These are phyloP conservation scores for Chionodraco myersi DNA, from an alignment of 2,113 vertebrate species.

Conservation along the genomic window DNA sequence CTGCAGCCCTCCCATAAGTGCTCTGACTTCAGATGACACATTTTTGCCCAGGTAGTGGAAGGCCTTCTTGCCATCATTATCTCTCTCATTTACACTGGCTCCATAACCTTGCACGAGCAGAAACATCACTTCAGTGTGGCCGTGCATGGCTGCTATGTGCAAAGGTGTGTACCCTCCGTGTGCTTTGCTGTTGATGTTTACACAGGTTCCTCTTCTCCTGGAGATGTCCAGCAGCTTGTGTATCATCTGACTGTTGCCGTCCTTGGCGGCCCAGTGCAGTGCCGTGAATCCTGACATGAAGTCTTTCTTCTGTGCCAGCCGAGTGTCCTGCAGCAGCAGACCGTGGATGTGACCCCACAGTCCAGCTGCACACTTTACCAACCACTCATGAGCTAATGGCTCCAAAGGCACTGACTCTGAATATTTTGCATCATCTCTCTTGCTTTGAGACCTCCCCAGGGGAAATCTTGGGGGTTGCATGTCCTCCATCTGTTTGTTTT, in stretches of 20 bases:
- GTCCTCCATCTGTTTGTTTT: constrained; percentile 59
- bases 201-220: constrained; percentile 66
- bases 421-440: constrained; percentile 75
- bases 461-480: constrained; percentile 53
- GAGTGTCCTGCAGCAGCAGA: constrained; percentile 86
- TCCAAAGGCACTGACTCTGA: constrained; percentile 85
- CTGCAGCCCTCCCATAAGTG: constrained; percentile 86
- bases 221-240: constrained; percentile 85
- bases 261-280: constrained; percentile 97
- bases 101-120: constrained; percentile 86
- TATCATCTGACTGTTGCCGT: constrained; percentile 87
- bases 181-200: constrained; percentile 88
- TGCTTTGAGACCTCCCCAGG: constrained; percentile 62
- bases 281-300: constrained; percentile 95
- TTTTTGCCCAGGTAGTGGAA: constrained; percentile 87
- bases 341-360: constrained; percentile 89
- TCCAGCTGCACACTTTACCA: constrained; percentile 87
- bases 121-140: constrained; percentile 82
- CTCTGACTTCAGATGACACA: constrained; percentile 78
- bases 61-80: constrained; percentile 92
- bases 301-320: constrained; percentile 86
- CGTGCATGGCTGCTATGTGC: constrained; percentile 93
- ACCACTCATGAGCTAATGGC: constrained; percentile 89
- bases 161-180: constrained; percentile 93
- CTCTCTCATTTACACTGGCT: constrained; percentile 86